A percentile compares a stretch with the other conserved stretches of the same genome.
Evolutionary conservation across 37 sponge, comb jelly and placozoan genomes (phyloP).

Genomic region (Chondrilla cf. caribensis): DNA sequence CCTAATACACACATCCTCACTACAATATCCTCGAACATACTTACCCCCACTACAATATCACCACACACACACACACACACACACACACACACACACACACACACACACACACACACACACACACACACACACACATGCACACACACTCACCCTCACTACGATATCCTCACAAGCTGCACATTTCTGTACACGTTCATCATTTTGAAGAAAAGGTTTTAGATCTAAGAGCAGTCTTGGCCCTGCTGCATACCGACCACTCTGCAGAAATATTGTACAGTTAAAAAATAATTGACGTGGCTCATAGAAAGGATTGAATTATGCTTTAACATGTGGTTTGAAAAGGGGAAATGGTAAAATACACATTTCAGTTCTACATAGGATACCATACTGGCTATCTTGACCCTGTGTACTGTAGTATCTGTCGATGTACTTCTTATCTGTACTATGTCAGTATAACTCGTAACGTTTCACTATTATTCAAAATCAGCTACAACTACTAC

Average conservation of each 20-base stretch:
- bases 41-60: neutral
- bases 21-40: too few species aligned
- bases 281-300: neutral
- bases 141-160: neutral
- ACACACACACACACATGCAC: neutral
- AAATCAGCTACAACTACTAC: too few species aligned
- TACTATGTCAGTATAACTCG: too few species aligned
- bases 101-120: neutral
- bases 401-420: too few species aligned
- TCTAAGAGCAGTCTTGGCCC: conserved; percentile 19
- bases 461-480: too few species aligned
- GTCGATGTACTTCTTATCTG: too few species aligned
- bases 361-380: too few species aligned
- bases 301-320: too few species aligned
- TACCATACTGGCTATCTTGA: too few species aligned
- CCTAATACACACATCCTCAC: neutral
- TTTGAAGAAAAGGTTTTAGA: neutral
- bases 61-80: neutral
- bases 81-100: neutral
- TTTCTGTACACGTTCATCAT: conserved; percentile 3
- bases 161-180: neutral
- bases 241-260: neutral
- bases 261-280: neutral
- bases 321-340: too few species aligned
- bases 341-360: too few species aligned